Evolutionary conservation across 1,140 invertebrate genomes (phyloP).

Genomic region (Cherax destructor): DNA sequence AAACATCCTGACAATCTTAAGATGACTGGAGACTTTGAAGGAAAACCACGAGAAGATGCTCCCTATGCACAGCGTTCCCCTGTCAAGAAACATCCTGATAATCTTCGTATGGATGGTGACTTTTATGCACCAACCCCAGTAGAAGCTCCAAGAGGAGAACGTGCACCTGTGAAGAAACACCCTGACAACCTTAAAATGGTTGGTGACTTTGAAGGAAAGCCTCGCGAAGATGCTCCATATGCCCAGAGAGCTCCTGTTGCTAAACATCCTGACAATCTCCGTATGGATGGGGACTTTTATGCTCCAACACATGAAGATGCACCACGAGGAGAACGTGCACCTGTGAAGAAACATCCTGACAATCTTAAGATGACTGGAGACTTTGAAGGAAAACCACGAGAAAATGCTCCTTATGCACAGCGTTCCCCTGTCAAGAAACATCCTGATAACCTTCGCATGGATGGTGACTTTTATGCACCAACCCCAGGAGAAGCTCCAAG

Average conservation of each 20-base stretch:
- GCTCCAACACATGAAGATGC: slow-evolving; percentile 15
- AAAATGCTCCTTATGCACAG: slow-evolving; percentile 19
- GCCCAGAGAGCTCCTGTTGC: background rate
- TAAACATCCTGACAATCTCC: slow-evolving; percentile 50
- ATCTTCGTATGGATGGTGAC: slow-evolving; percentile 77
- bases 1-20: slow-evolving; percentile 44
- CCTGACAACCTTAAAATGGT: slow-evolving; percentile 79
- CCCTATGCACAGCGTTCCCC: slow-evolving; percentile 70
- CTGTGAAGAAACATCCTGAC: slow-evolving; percentile 48
- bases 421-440: slow-evolving; percentile 33
- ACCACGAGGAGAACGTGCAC: slow-evolving; percentile 42
- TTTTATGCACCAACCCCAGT: slow-evolving; percentile 1
- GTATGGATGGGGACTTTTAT: slow-evolving; percentile 40
- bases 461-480: slow-evolving; percentile 34
- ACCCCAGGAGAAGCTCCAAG: background rate
- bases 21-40: slow-evolving; percentile 25
- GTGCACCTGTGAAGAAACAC: slow-evolving; percentile 74
- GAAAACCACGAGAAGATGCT: background rate
- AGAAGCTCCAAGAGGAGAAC: slow-evolving; percentile 73
- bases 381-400: slow-evolving; percentile 28
- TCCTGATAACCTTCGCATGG: slow-evolving; percentile 31
- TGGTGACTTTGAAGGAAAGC: slow-evolving; percentile 77
- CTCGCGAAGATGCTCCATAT: slow-evolving; percentile 9
- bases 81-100: slow-evolving; percentile 76
- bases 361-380: slow-evolving; percentile 42